These are phyloP conservation scores for Agapornis roseicollis DNA, from an alignment of 2,113 vertebrate species.

Conservation along the genomic window DNA sequence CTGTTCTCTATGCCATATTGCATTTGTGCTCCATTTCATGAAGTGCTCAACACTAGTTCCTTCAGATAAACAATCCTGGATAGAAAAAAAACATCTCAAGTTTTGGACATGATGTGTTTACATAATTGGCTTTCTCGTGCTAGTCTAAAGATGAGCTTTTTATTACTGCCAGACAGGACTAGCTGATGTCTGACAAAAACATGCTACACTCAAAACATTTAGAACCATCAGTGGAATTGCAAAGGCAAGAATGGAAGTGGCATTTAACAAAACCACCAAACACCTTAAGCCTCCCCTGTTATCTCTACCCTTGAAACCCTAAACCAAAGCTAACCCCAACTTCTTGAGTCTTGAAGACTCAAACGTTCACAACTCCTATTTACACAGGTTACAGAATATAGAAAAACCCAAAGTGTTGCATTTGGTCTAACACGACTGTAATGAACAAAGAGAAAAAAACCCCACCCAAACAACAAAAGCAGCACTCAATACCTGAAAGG, in stretches of 20 bases:
- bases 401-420: background rate
- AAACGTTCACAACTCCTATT: background rate
- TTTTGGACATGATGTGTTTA: background rate
- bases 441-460: background rate
- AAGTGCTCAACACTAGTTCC: background rate
- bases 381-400: background rate
- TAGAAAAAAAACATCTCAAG: background rate
- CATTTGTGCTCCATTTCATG: background rate
- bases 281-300: background rate
- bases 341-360: background rate
- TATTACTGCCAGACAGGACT: background rate
- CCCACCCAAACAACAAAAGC: background rate
- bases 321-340: background rate
- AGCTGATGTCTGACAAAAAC: background rate
- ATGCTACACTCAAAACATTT: background rate
- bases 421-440: background rate
- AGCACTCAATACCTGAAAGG: background rate
- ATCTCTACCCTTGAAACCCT: background rate
- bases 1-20: background rate
- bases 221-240: background rate
- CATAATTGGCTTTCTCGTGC: background rate
- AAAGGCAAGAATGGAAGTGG: background rate
- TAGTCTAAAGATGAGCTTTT: background rate
- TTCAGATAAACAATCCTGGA: conserved; percentile 23
- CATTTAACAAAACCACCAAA: background rate